Conservation (phyloP, 1,140 invertebrate species). For the Zophobas atratus region DNA sequence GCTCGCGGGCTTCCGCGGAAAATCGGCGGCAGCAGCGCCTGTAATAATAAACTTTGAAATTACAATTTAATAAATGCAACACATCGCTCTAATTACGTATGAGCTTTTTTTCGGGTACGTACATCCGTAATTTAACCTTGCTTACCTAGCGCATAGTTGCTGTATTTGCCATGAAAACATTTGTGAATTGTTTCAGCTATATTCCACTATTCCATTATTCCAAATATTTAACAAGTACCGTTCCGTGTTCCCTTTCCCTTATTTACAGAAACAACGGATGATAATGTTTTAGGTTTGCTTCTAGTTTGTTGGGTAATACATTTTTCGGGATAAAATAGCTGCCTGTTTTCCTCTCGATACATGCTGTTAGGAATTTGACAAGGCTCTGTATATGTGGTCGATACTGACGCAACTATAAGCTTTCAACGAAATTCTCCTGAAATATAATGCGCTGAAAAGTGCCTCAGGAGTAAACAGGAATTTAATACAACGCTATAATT, state of each 20-base stretch:
- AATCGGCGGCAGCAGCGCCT: constrained; percentile 5
- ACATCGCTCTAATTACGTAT: too few species aligned
- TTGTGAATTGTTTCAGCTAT: constrained; percentile 4
- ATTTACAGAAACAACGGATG: not conserved
- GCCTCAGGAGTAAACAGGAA: not conserved
- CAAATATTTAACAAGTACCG: not conserved
- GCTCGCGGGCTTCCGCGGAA: not conserved
- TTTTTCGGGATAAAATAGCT: not conserved
- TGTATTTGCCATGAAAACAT: not conserved
- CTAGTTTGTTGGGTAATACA: not conserved
- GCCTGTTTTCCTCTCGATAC: constrained; percentile 31
- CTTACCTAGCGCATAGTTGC: too few species aligned
- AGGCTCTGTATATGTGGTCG: constrained; percentile 20
- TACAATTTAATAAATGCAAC: too few species aligned
- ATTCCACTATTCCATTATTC: not conserved
- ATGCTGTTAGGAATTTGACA: constrained; percentile 14
- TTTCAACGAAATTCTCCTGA: constrained; percentile 18
- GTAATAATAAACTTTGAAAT: not conserved
- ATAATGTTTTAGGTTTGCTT: constrained; percentile 7
- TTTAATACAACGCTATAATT: not conserved
- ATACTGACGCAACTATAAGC: constrained; percentile 27
- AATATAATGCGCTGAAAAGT: constrained; percentile 9
- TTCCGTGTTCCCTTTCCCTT: not conserved
- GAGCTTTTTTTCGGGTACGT: too few species aligned
- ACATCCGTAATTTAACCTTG: too few species aligned